Percentiles rank a stretch among this genome's conserved stretches.
These are phyloP conservation scores for Cryptophagus acutangulus DNA, from an alignment of 2,888 invertebrate genomes.

Conservation along the genomic window DNA sequence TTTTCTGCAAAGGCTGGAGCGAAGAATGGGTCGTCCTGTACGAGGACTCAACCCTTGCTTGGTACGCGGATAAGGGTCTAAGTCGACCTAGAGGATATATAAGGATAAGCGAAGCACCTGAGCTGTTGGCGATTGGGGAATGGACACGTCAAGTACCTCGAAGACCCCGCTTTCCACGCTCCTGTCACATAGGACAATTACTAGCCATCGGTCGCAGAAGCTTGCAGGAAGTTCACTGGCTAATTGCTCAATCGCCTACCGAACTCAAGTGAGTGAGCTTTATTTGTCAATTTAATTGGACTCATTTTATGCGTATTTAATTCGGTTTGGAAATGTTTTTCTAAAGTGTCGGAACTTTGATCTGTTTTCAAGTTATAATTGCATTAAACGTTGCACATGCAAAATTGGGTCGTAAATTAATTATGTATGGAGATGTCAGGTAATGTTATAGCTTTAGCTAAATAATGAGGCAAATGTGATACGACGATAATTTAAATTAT, in stretches of 20 bases:
- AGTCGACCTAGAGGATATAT: conserved; percentile 47
- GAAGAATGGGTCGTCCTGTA: conserved; percentile 81
- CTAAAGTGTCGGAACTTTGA: no score
- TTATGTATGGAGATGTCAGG: no score
- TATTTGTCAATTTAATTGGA: no score
- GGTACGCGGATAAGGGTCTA: conserved; percentile 66
- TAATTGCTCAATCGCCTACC: conserved; percentile 70
- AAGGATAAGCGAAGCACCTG: conserved; percentile 73
- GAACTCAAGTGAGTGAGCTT: conserved; percentile 81
- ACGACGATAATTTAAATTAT: no score
- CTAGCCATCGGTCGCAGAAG: conserved; percentile 67
- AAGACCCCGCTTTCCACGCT: conserved; percentile 65
- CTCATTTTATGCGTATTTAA: no score
- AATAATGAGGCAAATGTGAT: no score
- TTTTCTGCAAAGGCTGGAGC: conserved; percentile 76
- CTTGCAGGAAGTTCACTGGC: conserved; percentile 73
- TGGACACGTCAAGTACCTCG: conserved; percentile 76
- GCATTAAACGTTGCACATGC: no score
- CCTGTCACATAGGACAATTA: conserved; percentile 64
- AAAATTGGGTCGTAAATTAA: no score
- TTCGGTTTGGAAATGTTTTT: no score
- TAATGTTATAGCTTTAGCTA: no score
- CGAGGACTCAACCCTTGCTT: conserved; percentile 82
- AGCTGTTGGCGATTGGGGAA: conserved; percentile 74
- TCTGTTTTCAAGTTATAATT: no score